Percentiles rank a stretch among this genome's conserved stretches.
phyloP scores from a whole-genome alignment of 2,113 vertebrate genomes.

The Sterrhoptilus dennistouni region DNA sequence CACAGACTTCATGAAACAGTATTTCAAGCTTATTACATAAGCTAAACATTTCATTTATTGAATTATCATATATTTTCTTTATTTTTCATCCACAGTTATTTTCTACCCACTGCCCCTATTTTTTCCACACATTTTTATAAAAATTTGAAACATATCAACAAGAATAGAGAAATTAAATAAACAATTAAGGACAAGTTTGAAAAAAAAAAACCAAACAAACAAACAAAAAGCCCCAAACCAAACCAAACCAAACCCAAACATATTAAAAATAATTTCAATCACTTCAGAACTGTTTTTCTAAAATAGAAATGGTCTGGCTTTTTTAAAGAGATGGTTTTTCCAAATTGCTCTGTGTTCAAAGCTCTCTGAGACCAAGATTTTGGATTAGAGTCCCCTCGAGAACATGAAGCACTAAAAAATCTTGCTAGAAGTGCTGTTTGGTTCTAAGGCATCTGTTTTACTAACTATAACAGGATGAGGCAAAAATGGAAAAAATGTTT shows the following conservation, averaged over 20 bases:
- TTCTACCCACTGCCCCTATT: neutral
- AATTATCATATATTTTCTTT: neutral
- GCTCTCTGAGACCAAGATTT: neutral
- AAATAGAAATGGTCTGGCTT: neutral
- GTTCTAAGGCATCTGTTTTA: slow-evolving; percentile 23
- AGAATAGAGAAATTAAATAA: neutral
- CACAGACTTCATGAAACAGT: neutral
- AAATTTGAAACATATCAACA: neutral
- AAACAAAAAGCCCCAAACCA: neutral
- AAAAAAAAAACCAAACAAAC: too few relatives aligned
- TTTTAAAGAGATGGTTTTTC: neutral
- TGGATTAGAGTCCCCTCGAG: neutral
- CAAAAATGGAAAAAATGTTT: slow-evolving; percentile 7
- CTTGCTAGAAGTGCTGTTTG: neutral
- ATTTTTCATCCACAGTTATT: neutral
- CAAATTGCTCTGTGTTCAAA: neutral
- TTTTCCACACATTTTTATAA: neutral
- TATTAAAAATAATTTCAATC: neutral
- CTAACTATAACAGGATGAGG: slow-evolving; percentile 12
- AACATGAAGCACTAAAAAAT: neutral
- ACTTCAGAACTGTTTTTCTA: neutral
- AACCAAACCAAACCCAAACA: neutral
- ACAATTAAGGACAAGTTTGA: neutral
- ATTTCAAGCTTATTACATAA: neutral
- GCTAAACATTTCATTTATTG: neutral